Base-by-base conservation (phyloP, 1,140 invertebrate species). In the Meteorus sp. region DNA sequence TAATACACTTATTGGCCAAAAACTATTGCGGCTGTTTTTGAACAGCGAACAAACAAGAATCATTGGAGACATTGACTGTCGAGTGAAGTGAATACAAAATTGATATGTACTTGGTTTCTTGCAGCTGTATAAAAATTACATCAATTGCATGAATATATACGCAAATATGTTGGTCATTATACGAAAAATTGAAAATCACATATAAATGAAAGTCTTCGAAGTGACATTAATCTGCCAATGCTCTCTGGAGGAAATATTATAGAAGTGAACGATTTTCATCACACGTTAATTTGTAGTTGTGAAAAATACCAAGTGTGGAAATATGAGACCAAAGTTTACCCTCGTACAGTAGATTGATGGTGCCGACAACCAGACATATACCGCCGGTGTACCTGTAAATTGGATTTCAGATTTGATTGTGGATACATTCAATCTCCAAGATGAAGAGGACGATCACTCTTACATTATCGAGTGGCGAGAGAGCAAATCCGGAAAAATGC, bases 1-100 rank as follows among this genome's bases (percentile, higher is more conserved):
- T 45, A 17, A 41, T 17, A 23, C 44, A 57, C 55, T 62, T 56
- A 52, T 62, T 3, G 56, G 43, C 65, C 62, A 67, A 41, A 64
- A 56, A 35, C 65, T 64, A 27, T 39, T 47, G 8, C 9, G 50
- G 8, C 54, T 54, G 8, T 51, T 56, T 15, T 59, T 15, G 22
- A 56, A 59, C 13, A 61, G 48, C 48, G 23, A n/a, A n/a, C n/a
- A n/a, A n/a, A n/a, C 5, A 37, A 1, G 35, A 13, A 37, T 37
- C 35, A 13, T 37, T 9, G 17, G 17, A 37, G 17, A 37, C 35
- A 37, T 37, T 37, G 2, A 37, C 17, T 37, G n/a, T 37, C 0
- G n/a, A n/a, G n/a, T n/a, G n/a, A n/a, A n/a, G n/a, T 37, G 2
- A 37, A 37, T n/a, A 9, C n/a, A 37, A 37, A 37, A 37, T 13